These are phyloP conservation scores for Drosophila takahashii DNA, from an alignment of 1,140 invertebrate species.

Conservation along the genomic window DNA sequence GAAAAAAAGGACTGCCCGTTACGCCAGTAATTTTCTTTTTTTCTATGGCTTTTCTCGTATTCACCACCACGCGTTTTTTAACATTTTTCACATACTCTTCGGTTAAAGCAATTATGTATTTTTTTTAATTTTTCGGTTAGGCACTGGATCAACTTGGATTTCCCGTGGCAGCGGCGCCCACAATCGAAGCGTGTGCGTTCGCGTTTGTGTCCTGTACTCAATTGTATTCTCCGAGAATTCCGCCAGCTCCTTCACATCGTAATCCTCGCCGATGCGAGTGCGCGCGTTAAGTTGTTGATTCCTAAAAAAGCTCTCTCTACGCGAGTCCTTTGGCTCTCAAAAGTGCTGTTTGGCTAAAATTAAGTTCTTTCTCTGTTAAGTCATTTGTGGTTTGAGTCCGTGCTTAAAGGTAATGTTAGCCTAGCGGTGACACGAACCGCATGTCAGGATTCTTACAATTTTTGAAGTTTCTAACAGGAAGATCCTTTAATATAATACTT, in stretches of 20 bases:
- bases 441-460: background rate
- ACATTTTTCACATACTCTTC: conserved; percentile 48
- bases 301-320: conserved; percentile 19
- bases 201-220: conserved; percentile 79
- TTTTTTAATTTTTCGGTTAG: conserved; percentile 25
- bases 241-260: conserved; percentile 14
- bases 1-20: background rate
- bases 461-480: background rate
- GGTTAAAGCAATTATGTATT: conserved; percentile 36
- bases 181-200: conserved; percentile 49
- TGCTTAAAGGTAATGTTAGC: no score
- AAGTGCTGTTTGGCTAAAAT: background rate
- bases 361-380: background rate
- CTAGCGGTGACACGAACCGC: background rate
- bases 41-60: background rate
- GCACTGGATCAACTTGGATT: conserved; percentile 52
- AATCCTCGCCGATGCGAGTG: conserved; percentile 23
- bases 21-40: background rate
- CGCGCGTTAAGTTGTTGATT: conserved; percentile 25
- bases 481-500: background rate
- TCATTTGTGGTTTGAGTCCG: background rate
- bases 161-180: conserved; percentile 51
- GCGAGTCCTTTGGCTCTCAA: background rate
- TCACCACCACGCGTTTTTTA: conserved; percentile 14
- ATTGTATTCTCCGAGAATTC: conserved; percentile 56